Percentiles rank a stretch among this genome's conserved stretches.
These are phyloP conservation scores for Apteryx owenii DNA, from an alignment of 2,113 vertebrate species.

Conservation along the genomic window DNA sequence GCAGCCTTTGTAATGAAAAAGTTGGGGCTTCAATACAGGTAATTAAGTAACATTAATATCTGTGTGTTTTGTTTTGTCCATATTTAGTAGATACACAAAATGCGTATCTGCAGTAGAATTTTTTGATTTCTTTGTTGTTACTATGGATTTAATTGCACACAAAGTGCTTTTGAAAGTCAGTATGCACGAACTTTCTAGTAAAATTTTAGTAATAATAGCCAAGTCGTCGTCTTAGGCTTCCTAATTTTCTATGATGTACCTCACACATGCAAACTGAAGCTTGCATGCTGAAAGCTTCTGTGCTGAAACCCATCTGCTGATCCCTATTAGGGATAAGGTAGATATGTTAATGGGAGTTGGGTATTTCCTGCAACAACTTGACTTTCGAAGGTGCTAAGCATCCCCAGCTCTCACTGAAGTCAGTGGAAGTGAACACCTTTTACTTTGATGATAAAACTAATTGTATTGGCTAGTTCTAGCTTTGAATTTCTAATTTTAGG, in stretches of 20 bases:
- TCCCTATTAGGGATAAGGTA: neutral
- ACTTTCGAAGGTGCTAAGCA: neutral
- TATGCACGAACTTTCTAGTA: neutral
- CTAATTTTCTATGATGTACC: neutral
- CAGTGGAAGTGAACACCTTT: neutral
- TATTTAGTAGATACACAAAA: neutral
- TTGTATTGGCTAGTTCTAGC: neutral
- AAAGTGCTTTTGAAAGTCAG: neutral
- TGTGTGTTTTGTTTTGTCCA: neutral
- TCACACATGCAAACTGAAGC: neutral
- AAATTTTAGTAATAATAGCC: neutral
- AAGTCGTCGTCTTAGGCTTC: neutral
- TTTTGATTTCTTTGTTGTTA: neutral
- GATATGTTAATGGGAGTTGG: neutral
- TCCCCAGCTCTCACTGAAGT: neutral
- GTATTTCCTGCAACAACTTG: neutral
- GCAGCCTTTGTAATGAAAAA: conserved; percentile 96
- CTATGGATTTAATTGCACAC: neutral
- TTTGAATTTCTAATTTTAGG: neutral
- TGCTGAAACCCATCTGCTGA: neutral
- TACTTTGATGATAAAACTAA: neutral
- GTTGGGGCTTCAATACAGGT: conserved; percentile 97
- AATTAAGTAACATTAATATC: neutral
- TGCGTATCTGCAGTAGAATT: neutral
- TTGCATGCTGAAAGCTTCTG: neutral